Conservation (phyloP, 2,113 vertebrate genomes). For the Lepisosteus osseus region DNA sequence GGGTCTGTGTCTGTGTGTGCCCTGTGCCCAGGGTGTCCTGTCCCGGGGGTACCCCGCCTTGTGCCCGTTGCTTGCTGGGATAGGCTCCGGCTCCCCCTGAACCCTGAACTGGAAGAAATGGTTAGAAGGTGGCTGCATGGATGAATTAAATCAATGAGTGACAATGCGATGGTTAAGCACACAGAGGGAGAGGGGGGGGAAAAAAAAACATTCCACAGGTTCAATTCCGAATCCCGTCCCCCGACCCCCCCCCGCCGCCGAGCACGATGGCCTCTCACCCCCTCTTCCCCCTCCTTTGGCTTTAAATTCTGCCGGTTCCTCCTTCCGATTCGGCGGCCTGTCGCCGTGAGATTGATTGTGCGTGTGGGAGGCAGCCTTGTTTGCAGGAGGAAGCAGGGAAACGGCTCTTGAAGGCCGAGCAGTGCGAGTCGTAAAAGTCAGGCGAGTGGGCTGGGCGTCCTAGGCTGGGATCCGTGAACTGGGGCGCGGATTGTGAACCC, state of each 20-base stretch:
- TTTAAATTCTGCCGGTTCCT: background rate
- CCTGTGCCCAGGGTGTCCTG: no score
- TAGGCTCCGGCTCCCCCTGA: no score
- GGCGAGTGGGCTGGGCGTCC: conserved; percentile 3
- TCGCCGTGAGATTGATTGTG: conserved; percentile 20
- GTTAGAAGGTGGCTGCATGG: no score
- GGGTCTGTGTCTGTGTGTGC: no score
- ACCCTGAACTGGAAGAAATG: no score
- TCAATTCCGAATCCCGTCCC: background rate
- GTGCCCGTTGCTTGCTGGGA: no score
- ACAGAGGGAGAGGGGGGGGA: background rate
- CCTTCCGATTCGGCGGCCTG: conserved; percentile 6
- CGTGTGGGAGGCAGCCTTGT: conserved; percentile 24
- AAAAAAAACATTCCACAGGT: conserved; percentile 2
- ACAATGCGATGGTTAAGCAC: background rate
- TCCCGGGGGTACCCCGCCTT: no score
- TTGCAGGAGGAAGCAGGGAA: conserved; percentile 29
- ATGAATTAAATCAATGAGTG: no score
- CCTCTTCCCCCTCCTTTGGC: no score
- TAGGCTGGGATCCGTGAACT: background rate
- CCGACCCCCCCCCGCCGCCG: background rate
- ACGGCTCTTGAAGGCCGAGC: conserved; percentile 22
- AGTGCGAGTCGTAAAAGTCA: conserved; percentile 21
- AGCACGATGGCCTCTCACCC: no score
- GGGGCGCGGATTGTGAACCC: background rate